Evolutionary conservation across 2,797 vertebrate genomes (phyloP).

Genomic region (Galaxias olidus): DNA sequence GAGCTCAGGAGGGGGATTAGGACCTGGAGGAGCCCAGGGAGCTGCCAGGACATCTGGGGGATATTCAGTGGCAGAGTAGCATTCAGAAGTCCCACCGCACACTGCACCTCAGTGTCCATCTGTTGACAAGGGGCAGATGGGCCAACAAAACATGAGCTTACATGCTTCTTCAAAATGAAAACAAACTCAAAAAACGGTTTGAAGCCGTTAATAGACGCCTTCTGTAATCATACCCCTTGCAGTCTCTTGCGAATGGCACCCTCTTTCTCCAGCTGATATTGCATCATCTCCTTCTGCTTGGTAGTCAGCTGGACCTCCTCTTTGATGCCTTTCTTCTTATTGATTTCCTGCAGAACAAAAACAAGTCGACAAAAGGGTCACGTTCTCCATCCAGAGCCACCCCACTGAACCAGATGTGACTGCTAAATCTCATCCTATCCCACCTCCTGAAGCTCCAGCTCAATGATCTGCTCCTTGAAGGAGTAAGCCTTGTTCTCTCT

Average conservation of each 20-base stretch:
- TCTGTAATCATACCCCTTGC: conserved; percentile 84
- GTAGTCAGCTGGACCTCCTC: conserved; percentile 92
- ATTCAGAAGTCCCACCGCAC: conserved; percentile 81
- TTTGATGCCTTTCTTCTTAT: conserved; percentile 97
- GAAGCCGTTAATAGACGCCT: conserved; percentile 66
- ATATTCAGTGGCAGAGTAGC: conserved; percentile 79
- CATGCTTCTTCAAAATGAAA: no score
- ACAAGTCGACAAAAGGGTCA: background rate
- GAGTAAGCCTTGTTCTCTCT: conserved; percentile 98
- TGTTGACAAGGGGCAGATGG: conserved; percentile 47
- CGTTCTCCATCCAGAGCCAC: background rate
- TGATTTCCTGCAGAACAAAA: conserved; percentile 84
- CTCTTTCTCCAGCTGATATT: conserved; percentile 90
- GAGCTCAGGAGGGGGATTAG: conserved; percentile 89
- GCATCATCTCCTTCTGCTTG: conserved; percentile 97
- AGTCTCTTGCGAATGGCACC: conserved; percentile 83
- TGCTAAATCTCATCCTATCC: background rate
- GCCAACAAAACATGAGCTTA: no score
- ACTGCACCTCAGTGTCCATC: conserved; percentile 87
- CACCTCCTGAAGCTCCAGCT: conserved; percentile 96
- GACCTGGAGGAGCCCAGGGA: conserved; percentile 83
- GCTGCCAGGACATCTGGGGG: conserved; percentile 83
- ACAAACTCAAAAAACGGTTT: conserved; percentile 26
- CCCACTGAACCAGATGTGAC: no score
- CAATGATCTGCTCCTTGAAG: conserved; percentile 98